Evolutionary conservation across 2,888 invertebrate genomes (phyloP).

Genomic region (Yponomeuta malinellus): DNA sequence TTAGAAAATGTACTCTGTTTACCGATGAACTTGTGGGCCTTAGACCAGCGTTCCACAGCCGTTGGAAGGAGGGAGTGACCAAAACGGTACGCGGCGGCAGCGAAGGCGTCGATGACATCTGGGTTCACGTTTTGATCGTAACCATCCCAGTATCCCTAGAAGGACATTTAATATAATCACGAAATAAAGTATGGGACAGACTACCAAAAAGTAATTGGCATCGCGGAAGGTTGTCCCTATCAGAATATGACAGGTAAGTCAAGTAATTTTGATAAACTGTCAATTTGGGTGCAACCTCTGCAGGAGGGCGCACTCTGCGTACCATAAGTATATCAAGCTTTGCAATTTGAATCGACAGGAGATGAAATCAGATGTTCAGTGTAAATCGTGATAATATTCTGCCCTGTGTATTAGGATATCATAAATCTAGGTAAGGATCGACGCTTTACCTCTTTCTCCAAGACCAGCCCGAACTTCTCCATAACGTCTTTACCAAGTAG

Average conservation of each 20-base stretch:
- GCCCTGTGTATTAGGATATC: too few relatives aligned
- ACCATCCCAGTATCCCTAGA: conserved; percentile 86
- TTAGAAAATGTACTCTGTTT: conserved; percentile 28
- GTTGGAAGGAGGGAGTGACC: conserved; percentile 94
- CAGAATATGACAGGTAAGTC: too few relatives aligned
- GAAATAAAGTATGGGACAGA: neutral
- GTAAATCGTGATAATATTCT: too few relatives aligned
- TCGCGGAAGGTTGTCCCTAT: too few relatives aligned
- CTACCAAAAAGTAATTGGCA: too few relatives aligned
- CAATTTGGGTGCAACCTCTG: too few relatives aligned
- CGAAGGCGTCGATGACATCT: conserved; percentile 90
- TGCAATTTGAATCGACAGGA: too few relatives aligned
- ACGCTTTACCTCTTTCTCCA: conserved; percentile 81
- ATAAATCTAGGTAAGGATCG: neutral
- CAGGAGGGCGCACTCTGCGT: too few relatives aligned
- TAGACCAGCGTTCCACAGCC: conserved; percentile 94
- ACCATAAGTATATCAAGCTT: too few relatives aligned
- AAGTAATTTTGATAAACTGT: too few relatives aligned
- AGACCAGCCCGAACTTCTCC: conserved; percentile 90
- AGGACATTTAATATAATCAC: conserved; percentile 21
- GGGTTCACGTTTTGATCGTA: conserved; percentile 91
- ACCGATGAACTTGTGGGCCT: conserved; percentile 95
- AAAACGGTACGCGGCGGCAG: conserved; percentile 94
- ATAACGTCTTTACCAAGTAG: conserved; percentile 92
- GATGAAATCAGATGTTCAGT: too few relatives aligned